These are phyloP conservation scores for Tortrix viridana DNA, from an alignment of 2,888 invertebrate genomes.

Conservation along the genomic window DNA sequence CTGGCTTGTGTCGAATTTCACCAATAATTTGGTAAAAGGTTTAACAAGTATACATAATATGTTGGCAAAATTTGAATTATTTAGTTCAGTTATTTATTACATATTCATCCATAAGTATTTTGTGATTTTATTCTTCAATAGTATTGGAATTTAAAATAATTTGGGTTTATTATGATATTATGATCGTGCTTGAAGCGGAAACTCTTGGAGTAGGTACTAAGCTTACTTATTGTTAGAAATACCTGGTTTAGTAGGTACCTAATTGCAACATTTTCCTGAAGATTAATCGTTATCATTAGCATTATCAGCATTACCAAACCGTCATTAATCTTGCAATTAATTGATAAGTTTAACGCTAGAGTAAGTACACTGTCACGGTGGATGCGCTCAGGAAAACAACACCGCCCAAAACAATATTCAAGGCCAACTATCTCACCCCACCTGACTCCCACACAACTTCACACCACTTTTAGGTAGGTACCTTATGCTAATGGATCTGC, in stretches of 20 bases:
- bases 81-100: no score
- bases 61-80: no score
- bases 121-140: no score
- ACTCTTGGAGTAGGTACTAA: no score
- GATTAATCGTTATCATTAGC: slow-evolving; percentile 60
- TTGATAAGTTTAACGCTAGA: slow-evolving; percentile 51
- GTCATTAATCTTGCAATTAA: slow-evolving; percentile 60
- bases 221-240: neutral
- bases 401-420: slow-evolving; percentile 17
- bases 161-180: neutral
- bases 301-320: slow-evolving; percentile 50
- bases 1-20: neutral
- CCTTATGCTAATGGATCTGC: no score
- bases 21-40: no score
- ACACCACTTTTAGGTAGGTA: slow-evolving; percentile 1
- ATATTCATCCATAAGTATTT: no score
- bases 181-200: no score
- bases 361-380: slow-evolving; percentile 55
- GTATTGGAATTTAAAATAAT: neutral
- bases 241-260: neutral
- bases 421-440: slow-evolving; percentile 6
- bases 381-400: slow-evolving; percentile 46
- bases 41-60: no score
- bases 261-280: slow-evolving; percentile 52
- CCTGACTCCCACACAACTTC: no score